Percentiles rank a stretch among this genome's conserved stretches.
Evolutionary conservation across 1,140 invertebrate genomes (phyloP).

Genomic region (Lerema accius): DNA sequence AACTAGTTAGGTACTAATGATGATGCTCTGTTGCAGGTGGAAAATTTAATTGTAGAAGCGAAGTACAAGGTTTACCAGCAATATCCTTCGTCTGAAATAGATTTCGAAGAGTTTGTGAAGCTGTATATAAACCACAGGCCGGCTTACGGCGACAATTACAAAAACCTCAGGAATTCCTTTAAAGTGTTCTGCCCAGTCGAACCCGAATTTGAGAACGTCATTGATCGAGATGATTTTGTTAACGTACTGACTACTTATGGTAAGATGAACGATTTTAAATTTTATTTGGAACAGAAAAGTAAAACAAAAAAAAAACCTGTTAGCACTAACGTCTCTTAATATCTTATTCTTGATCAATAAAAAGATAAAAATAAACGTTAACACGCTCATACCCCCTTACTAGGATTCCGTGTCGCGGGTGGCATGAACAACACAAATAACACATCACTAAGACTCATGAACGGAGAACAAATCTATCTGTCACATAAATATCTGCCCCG

Average conservation of each 20-base stretch:
- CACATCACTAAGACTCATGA: too few relatives aligned
- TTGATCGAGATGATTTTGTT: slow-evolving; percentile 59
- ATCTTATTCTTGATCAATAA: too few relatives aligned
- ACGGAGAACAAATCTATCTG: too few relatives aligned
- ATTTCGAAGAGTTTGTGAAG: slow-evolving; percentile 88
- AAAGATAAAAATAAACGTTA: too few relatives aligned
- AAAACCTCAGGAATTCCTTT: slow-evolving; percentile 57
- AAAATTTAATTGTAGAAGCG: slow-evolving; percentile 87
- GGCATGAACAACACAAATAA: too few relatives aligned
- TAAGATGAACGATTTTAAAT: slow-evolving; percentile 38
- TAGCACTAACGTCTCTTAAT: too few relatives aligned
- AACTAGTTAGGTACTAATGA: too few relatives aligned
- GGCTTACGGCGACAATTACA: slow-evolving; percentile 75
- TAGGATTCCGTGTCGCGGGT: too few relatives aligned
- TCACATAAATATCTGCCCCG: too few relatives aligned
- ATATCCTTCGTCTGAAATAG: slow-evolving; percentile 82
- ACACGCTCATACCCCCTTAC: too few relatives aligned
- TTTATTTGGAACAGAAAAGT: too few relatives aligned
- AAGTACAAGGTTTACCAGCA: slow-evolving; percentile 84
- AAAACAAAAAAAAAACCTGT: too few relatives aligned
- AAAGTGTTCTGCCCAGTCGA: slow-evolving; percentile 47
- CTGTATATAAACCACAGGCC: slow-evolving; percentile 89
- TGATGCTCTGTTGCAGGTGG: slow-evolving; percentile 79
- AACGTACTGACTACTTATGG: slow-evolving; percentile 55
- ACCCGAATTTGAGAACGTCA: slow-evolving; percentile 35